phyloP scores from a whole-genome alignment of 2,113 vertebrate genomes.

The Sander vitreus region DNA sequence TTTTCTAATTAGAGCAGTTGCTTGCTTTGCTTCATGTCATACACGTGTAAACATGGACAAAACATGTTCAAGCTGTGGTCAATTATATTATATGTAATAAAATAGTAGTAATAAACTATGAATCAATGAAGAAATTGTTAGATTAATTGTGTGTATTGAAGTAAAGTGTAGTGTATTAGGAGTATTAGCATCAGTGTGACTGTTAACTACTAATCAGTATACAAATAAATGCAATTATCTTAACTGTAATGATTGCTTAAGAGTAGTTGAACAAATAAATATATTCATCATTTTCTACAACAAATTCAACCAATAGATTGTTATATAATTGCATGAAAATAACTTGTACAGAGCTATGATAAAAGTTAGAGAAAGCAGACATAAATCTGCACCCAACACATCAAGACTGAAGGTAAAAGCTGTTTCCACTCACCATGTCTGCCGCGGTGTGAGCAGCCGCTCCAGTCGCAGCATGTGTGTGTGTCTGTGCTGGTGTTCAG shows the following conservation, averaged over 20 bases:
- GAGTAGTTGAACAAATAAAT: neutral
- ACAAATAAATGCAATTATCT: neutral
- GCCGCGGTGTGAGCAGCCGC: slow-evolving; percentile 34
- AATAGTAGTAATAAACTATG: neutral
- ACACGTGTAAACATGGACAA: too few relatives aligned
- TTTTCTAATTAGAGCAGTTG: neutral
- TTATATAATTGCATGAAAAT: neutral
- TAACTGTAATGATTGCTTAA: neutral
- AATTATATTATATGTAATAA: neutral
- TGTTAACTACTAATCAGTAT: neutral
- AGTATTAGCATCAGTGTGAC: neutral
- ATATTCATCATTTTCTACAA: neutral
- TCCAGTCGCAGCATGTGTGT: slow-evolving; percentile 31
- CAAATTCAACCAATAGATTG: neutral
- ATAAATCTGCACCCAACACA: neutral
- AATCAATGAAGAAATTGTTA: neutral
- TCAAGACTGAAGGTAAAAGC: neutral
- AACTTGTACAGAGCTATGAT: neutral
- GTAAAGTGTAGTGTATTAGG: neutral
- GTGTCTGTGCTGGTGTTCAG: slow-evolving; percentile 14
- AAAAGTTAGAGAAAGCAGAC: neutral
- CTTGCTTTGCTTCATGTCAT: too few relatives aligned
- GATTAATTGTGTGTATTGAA: neutral
- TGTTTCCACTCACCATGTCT: slow-evolving; percentile 63
- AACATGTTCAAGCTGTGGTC: too few relatives aligned